A percentile compares a stretch with the other conserved stretches of the same genome.
Conservation (phyloP, 2,113 vertebrate genomes). For the Actenoides lindsayi region DNA sequence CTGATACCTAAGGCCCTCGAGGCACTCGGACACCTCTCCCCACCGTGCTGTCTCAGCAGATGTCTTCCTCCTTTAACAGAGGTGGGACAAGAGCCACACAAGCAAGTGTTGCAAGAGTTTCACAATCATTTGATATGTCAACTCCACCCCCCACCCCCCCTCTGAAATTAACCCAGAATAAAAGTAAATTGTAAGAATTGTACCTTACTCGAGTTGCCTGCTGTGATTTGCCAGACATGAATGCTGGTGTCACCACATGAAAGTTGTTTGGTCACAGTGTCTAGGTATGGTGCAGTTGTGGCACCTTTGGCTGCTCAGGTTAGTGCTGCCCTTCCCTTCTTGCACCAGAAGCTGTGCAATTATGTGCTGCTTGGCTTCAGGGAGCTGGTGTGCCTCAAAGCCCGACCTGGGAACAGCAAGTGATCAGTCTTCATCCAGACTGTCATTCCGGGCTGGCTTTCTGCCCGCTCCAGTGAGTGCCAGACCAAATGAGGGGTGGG, state of each 20-base stretch:
- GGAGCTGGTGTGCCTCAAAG: background rate
- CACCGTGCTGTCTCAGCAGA: background rate
- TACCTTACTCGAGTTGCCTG: background rate
- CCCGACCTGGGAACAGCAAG: background rate
- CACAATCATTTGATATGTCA: background rate
- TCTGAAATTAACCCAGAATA: background rate
- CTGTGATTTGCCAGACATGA: background rate
- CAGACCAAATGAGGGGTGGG: background rate
- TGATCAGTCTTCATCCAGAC: background rate
- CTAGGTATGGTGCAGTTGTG: rapidly evolving
- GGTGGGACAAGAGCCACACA: background rate
- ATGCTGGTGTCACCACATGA: no score
- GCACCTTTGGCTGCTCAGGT: rapidly evolving
- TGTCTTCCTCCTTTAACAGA: rapidly evolving
- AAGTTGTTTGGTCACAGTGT: background rate
- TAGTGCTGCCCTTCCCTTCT: background rate
- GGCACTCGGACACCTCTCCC: rapidly evolving
- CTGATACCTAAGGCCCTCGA: no score
- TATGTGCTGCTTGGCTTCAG: background rate
- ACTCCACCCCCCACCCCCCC: background rate
- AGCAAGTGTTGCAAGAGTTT: background rate
- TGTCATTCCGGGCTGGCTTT: background rate
- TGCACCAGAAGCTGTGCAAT: rapidly evolving
- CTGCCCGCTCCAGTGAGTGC: rapidly evolving
- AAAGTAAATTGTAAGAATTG: background rate